These are phyloP conservation scores for Sebastes dallii DNA, from an alignment of 2,797 vertebrate genomes.

Conservation along the genomic window DNA sequence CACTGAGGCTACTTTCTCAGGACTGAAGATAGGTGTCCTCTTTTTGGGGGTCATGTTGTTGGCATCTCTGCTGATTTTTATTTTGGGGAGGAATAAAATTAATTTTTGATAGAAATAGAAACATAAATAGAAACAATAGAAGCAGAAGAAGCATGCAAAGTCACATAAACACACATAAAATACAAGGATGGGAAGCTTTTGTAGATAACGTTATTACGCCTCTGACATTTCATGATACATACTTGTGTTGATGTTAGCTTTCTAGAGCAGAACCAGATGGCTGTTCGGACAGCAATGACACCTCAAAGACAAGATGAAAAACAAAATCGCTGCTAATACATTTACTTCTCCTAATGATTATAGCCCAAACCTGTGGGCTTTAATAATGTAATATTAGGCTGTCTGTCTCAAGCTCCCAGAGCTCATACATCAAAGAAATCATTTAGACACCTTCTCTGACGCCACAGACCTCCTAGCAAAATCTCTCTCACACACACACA, in stretches of 20 bases:
- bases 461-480: conserved; percentile 19
- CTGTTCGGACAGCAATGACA: conserved; percentile 5
- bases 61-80: not conserved
- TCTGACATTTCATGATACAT: not conserved
- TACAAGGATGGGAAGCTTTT: not conserved
- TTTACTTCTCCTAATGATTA: conserved; percentile 33
- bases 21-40: not conserved
- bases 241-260: not conserved
- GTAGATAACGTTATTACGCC: not conserved
- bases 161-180: not conserved
- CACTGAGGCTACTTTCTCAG: not conserved
- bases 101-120: not conserved
- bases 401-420: conserved; percentile 42
- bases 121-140: not conserved
- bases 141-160: not conserved
- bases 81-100: conserved; percentile 10
- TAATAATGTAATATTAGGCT: conserved; percentile 41
- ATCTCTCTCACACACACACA: not conserved
- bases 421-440: conserved; percentile 61
- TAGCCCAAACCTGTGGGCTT: conserved; percentile 11
- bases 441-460: conserved; percentile 22
- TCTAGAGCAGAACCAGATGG: conserved; percentile 6
- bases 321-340: conserved; percentile 28
- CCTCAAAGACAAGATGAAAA: conserved; percentile 19
- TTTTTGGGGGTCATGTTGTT: not conserved